Evolutionary conservation across 92 coral and sea anemone genomes (phyloP), one percentile per base, ranked within the genome.

Genomic region (Phenganax marumi): DNA sequence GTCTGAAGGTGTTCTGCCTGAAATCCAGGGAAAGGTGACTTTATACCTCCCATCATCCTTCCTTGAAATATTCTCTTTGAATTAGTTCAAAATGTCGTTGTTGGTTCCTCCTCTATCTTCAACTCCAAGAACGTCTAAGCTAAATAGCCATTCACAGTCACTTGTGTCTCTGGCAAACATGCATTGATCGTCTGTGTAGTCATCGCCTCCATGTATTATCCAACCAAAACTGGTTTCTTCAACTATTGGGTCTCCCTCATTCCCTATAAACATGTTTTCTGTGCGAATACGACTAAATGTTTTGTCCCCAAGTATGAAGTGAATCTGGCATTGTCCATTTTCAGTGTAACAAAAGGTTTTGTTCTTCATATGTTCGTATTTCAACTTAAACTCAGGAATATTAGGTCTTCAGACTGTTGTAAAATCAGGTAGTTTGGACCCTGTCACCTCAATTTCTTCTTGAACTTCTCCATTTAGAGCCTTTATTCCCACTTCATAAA

Each of bases 361-460:
- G 47, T 70, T 53, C 39, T 13, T 16, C 9, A 52, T 22, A 14
- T 70, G 76, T 18, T 18, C 14, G 12, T 14, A 7, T 47, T 70
- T 70, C 76, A 9, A 68, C 48, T 88, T 88, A 54, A 88, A 24
- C 16, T 80, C 58, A 16, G 53, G 63, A 77, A 88, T 80, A 47
- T 77, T 66, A 18, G 87, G 90, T 54, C 90, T 21, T 25, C 76
- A 76, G 16, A 87, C 54, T 8, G 84, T 83, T 3, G 87, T 76
- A 68, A 87, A 81, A 43, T 86, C 75, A 0, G 86, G 69, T 57
- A 82, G 14, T 14, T 53, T 77, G 5, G 80, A 8, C 0, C 87
- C 82, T 19, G 85, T 83, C 21, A 83, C 33, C 55, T 84, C 87
- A 18, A 77, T 60, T 49, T 22, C 57, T 56, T 84, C 83, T 7